Conservation (phyloP, 2,113 vertebrate genomes). For the Puffinus mauretanicus region DNA sequence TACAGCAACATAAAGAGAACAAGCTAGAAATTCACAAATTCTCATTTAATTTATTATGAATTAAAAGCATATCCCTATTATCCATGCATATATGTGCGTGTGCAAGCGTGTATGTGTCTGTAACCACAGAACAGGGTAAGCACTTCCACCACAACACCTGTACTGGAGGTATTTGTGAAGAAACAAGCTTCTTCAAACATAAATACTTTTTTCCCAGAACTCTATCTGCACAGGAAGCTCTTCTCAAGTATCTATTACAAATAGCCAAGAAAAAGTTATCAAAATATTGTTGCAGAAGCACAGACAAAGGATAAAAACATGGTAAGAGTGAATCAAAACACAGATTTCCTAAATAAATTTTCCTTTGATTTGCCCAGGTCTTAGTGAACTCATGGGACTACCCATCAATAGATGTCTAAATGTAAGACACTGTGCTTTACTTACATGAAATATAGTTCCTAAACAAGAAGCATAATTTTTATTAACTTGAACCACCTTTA, state of each 20-base stretch:
- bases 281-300: neutral
- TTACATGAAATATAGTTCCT: neutral
- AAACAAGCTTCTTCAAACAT: neutral
- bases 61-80: neutral
- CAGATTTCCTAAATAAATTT: neutral
- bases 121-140: neutral
- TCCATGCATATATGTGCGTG: no score
- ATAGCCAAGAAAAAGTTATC: neutral
- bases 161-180: neutral
- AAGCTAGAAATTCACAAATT: neutral
- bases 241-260: neutral
- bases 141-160: neutral
- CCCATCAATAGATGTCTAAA: neutral
- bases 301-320: neutral
- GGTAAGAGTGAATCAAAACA: neutral
- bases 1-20: neutral
- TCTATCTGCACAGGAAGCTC: neutral
- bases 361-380: neutral
- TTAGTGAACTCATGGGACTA: neutral
- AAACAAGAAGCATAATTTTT: neutral
- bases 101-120: rapidly evolving
- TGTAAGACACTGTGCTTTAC: neutral
- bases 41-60: neutral
- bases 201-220: neutral
- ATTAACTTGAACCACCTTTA: neutral